Percentiles rank a stretch among this genome's conserved stretches.
These are phyloP conservation scores for Platichthys stellatus DNA, from an alignment of 2,113 vertebrate genomes.

Conservation along the genomic window DNA sequence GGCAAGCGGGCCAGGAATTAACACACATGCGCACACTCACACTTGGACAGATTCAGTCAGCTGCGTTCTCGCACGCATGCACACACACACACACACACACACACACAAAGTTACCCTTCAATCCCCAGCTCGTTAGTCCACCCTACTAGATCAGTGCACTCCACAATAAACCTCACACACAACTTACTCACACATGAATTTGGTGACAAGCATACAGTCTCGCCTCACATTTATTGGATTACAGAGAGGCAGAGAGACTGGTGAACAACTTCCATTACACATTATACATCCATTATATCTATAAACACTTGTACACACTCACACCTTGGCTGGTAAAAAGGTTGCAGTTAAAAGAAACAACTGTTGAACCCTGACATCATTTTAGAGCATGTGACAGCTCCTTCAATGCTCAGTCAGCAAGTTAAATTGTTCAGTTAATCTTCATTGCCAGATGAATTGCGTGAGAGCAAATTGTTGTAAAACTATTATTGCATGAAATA, in stretches of 20 bases:
- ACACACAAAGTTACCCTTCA: conserved; percentile 36
- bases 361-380: neutral
- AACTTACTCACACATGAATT: conserved; percentile 14
- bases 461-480: neutral
- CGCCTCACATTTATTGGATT: conserved; percentile 21
- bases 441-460: neutral
- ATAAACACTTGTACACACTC: neutral
- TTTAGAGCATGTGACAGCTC: neutral
- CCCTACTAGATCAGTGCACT: conserved; percentile 23
- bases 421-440: conserved; percentile 1
- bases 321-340: neutral
- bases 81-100: conserved; percentile 1
- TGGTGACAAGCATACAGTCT: conserved; percentile 4
- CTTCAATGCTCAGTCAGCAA: neutral
- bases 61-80: neutral
- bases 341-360: neutral
- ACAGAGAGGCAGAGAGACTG: neutral
- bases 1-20: conserved; percentile 78
- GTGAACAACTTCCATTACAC: neutral
- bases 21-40: conserved; percentile 33
- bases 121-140: conserved; percentile 54
- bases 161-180: conserved; percentile 22
- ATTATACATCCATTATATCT: neutral
- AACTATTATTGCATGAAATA: neutral
- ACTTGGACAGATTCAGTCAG: conserved; percentile 19